phyloP scores from a whole-genome alignment of 92 coral and sea anemone genomes.

The Actinernus sp. region DNA sequence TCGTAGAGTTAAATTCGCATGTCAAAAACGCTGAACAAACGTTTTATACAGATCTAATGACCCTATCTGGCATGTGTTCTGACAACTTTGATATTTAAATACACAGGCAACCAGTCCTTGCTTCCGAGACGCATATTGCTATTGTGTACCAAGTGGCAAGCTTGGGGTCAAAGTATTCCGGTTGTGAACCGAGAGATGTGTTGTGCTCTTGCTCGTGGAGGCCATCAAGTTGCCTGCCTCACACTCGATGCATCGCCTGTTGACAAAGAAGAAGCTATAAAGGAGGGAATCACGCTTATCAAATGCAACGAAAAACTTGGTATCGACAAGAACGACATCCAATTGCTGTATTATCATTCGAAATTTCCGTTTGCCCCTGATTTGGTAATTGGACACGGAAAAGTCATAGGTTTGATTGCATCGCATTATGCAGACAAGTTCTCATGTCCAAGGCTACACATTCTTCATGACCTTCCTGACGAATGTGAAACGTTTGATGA shows the following conservation, averaged over 20 bases:
- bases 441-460: conserved; percentile 50
- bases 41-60: no score
- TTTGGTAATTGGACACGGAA: conserved; percentile 68
- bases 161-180: conserved; percentile 55
- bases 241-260: conserved; percentile 38
- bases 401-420: conserved; percentile 59
- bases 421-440: conserved; percentile 39
- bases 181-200: conserved; percentile 54
- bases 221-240: conserved; percentile 66
- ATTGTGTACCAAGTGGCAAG: conserved; percentile 54
- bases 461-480: conserved; percentile 52
- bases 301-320: conserved; percentile 42
- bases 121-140: conserved; percentile 48
- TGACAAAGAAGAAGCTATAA: conserved; percentile 58
- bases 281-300: conserved; percentile 44
- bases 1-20: no score
- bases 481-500: conserved; percentile 13
- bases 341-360: conserved; percentile 35
- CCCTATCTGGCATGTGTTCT: no score
- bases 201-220: conserved; percentile 50
- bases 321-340: conserved; percentile 18
- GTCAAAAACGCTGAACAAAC: no score
- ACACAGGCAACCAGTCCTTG: no score
- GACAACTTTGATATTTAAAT: no score
- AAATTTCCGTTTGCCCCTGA: conserved; percentile 56